Evolutionary conservation across 2,888 invertebrate species (phyloP), one percentile per base, ranked within the genome.

Genomic region (Fragum sueziense): DNA sequence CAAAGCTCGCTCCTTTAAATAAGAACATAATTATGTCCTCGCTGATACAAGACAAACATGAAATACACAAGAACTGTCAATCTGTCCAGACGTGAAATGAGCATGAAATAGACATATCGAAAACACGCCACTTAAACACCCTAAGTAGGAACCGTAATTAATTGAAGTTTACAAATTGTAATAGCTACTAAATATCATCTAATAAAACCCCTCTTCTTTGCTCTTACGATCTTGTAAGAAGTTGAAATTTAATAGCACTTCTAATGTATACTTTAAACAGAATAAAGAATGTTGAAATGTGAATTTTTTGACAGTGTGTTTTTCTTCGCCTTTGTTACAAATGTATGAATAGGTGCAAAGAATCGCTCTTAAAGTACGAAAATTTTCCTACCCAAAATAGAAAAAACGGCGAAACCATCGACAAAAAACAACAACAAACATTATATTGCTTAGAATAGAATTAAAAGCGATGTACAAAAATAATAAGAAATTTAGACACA

Each of bases 201-300:
- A 65, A 65, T 65, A 41, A 41, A 41, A 65, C 22, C 65, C 41
- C 33, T 65, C 65, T 65, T 41, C 31, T 65, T 65, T 37, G 41
- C 41, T n/a, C 65, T 2, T n/a, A 65, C 2, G 25, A 14, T 65
- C 33, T 41, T 41, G 29, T 65, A 65, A 65, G 65, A 65, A 65
- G 65, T 65, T 65, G 65, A 65, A 65, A 65, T 65, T 65, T 65
- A 65, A 65, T 65, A 0, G 65, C 25, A 65, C 65, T 65, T 65
- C 65, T 65, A 27, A 65, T 65, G 34, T 65, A 65, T 22, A 65
- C 65, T 65, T 65, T 33, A 65, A 65, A 65, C 65, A 27, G 33
- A 33, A 33, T 41, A 34, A 65, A 65, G 65, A 65, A 65, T 65
- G 65, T 27, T 11, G 22, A 65, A 22, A 34, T 20, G 41, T 27